These are phyloP conservation scores for Antidorcas marsupialis DNA, from an alignment of 2,113 vertebrate species.

Conservation along the genomic window DNA sequence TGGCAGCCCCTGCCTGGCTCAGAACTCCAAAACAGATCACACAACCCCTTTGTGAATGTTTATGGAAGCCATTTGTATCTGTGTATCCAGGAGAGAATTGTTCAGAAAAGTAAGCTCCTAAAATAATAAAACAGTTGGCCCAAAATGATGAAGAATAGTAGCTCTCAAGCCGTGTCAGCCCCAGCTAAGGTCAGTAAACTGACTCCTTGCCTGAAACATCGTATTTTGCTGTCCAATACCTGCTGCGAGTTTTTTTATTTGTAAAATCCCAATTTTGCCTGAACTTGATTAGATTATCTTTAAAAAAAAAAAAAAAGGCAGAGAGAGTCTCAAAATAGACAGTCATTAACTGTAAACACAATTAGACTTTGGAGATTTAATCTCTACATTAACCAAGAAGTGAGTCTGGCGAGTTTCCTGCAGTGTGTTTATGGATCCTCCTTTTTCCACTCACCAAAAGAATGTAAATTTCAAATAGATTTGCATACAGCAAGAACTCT, in stretches of 20 bases:
- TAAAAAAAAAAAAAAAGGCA: accelerated
- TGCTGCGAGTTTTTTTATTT: neutral
- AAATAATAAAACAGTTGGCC: conserved; percentile 3
- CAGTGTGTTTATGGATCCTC: neutral
- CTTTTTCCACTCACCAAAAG: neutral
- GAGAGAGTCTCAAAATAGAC: neutral
- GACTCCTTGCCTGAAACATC: neutral
- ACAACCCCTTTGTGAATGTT: neutral
- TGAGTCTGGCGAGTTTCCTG: neutral
- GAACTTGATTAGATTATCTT: neutral
- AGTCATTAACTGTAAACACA: neutral
- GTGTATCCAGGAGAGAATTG: neutral
- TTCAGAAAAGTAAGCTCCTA: conserved; percentile 1
- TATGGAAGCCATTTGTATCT: neutral
- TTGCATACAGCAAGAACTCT: neutral
- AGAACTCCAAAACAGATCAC: conserved; percentile 1
- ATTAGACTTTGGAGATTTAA: neutral
- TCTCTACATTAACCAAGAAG: neutral
- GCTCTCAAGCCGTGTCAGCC: neutral
- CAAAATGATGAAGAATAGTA: neutral
- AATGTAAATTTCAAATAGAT: neutral
- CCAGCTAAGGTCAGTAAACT: neutral
- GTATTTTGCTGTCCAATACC: neutral
- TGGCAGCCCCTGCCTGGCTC: neutral
- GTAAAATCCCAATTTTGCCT: neutral